Conservation (phyloP, 2,113 vertebrate species). For the Lynx canadensis region DNA sequence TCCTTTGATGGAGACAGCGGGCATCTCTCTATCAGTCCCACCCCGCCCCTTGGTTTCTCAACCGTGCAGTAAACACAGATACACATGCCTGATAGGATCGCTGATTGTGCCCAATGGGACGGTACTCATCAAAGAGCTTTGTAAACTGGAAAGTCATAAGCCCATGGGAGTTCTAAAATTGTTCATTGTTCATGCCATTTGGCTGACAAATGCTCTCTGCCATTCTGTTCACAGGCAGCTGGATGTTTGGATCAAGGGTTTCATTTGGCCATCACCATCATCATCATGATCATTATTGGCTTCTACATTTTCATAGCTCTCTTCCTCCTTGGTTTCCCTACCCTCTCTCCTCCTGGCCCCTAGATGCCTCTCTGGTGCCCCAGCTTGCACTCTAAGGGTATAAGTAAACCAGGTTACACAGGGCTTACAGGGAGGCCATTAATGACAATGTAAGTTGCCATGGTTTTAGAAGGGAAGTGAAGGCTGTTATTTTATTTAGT, state of each 20-base stretch:
- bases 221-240: background rate
- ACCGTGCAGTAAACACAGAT: background rate
- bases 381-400: background rate
- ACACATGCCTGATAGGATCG: rapidly evolving
- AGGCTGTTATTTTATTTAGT: background rate
- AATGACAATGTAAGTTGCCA: rapidly evolving
- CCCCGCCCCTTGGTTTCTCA: background rate
- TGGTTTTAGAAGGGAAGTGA: background rate
- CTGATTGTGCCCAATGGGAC: background rate
- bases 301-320: background rate
- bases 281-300: background rate
- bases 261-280: background rate
- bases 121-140: background rate
- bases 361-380: background rate
- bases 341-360: background rate
- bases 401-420: background rate
- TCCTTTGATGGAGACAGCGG: rapidly evolving
- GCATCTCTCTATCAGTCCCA: background rate
- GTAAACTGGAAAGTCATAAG: background rate
- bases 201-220: background rate
- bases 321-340: background rate
- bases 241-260: background rate
- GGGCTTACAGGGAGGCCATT: background rate
- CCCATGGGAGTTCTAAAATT: background rate
- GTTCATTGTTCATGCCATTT: no score